phyloP scores from a whole-genome alignment of 2,797 vertebrate genomes.

The Poeciliopsis gracilis region DNA sequence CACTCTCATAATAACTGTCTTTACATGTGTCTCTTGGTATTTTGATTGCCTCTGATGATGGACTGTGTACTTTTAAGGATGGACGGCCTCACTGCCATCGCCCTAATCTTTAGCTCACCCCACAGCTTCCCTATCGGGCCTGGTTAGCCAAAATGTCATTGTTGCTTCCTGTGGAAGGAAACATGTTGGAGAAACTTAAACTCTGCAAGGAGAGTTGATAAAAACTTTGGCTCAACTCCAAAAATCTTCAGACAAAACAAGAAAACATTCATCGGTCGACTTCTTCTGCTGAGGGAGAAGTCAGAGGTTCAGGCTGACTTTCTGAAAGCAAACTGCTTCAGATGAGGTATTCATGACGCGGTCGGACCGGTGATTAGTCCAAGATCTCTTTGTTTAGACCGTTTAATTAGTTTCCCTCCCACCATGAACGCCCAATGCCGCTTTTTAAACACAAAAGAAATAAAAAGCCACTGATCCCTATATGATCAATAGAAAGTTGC shows the following conservation, averaged over 20 bases:
- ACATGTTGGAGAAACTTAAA: not conserved
- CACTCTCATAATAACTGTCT: not conserved
- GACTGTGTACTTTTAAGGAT: not conserved
- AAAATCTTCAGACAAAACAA: conserved; percentile 1
- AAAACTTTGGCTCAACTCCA: not conserved
- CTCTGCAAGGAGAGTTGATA: not conserved
- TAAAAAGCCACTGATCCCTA: conserved; percentile 64
- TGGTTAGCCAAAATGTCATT: not conserved
- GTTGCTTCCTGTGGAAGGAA: not conserved
- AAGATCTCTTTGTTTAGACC: conserved; percentile 49
- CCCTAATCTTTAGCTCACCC: not conserved
- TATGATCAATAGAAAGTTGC: conserved; percentile 54
- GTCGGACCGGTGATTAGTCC: conserved; percentile 47
- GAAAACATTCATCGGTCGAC: conserved; percentile 21
- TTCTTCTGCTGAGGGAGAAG: conserved; percentile 45
- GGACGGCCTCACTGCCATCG: not conserved
- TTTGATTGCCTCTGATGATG: not conserved
- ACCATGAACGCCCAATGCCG: conserved; percentile 29
- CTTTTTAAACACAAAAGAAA: conserved; percentile 59
- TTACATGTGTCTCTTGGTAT: not conserved
- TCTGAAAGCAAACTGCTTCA: conserved; percentile 62
- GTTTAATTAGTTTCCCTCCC: conserved; percentile 62
- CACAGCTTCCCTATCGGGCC: too few species aligned
- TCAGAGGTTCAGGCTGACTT: conserved; percentile 57
- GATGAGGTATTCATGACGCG: conserved; percentile 63